Conservation (phyloP, 2,113 vertebrate species). For the Megalops atlanticus region DNA sequence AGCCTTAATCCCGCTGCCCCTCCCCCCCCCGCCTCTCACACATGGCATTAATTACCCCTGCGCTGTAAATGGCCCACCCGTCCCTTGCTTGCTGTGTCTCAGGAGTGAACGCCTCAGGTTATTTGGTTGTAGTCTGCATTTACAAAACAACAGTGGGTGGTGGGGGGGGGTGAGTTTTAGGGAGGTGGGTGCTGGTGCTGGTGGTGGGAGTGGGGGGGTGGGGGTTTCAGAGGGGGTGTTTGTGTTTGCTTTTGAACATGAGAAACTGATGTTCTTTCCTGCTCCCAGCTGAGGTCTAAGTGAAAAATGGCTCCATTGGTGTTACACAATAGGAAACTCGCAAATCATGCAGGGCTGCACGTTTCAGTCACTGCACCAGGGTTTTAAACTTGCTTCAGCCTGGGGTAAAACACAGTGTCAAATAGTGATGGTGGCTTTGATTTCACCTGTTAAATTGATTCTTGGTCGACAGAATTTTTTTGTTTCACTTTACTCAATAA, state of each 20-base stretch:
- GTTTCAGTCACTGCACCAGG: neutral
- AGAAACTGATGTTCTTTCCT: constrained; percentile 70
- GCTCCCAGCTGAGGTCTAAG: constrained; percentile 65
- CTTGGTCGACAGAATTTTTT: too few species aligned
- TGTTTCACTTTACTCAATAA: too few species aligned
- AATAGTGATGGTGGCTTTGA: too few species aligned
- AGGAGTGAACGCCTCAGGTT: constrained; percentile 48
- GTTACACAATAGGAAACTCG: constrained; percentile 44
- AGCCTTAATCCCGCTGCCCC: too few species aligned
- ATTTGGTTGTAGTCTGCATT: constrained; percentile 46
- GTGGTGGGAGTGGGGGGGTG: neutral
- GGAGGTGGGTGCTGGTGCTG: neutral
- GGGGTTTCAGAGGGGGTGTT: neutral
- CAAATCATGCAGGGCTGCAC: too few species aligned
- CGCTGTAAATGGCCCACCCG: constrained; percentile 37
- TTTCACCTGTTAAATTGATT: too few species aligned
- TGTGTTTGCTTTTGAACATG: constrained; percentile 54
- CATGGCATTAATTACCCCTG: constrained; percentile 68
- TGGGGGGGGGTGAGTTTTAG: neutral
- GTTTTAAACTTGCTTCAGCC: constrained; percentile 3
- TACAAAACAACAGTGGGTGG: neutral
- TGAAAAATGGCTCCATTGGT: constrained; percentile 72
- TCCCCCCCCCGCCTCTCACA: constrained; percentile 48
- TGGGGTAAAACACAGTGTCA: too few species aligned
- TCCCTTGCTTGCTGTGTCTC: constrained; percentile 46